phyloP scores from a whole-genome alignment of 2,113 vertebrate genomes.

The Menura novaehollandiae region DNA sequence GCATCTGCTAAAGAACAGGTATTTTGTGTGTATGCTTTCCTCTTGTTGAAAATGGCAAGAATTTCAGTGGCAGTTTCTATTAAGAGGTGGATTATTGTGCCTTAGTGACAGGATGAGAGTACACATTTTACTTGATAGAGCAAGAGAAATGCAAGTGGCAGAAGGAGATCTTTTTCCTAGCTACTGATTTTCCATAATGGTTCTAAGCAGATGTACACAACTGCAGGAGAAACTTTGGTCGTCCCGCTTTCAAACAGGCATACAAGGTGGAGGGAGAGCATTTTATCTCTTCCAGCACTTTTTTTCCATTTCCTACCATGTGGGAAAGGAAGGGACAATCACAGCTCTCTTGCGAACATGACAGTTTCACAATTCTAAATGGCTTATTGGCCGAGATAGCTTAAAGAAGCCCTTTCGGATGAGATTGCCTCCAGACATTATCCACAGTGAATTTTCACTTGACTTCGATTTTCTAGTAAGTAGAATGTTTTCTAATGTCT shows the following conservation, averaged over 20 bases:
- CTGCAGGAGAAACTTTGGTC: not conserved
- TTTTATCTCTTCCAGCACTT: not conserved
- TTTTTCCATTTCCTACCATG: not conserved
- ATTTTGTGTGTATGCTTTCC: not conserved
- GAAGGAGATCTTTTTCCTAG: not conserved
- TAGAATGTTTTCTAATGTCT: not conserved
- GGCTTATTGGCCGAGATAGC: not conserved
- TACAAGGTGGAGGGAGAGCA: not conserved
- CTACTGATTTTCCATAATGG: not conserved
- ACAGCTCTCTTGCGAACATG: not conserved
- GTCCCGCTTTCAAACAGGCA: not conserved
- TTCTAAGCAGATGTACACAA: not conserved
- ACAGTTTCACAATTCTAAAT: slow-evolving; percentile 20
- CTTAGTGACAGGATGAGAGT: not conserved
- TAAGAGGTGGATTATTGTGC: not conserved
- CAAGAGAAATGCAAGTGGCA: not conserved
- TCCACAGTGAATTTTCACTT: not conserved
- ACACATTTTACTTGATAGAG: not conserved
- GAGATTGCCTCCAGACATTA: slow-evolving; percentile 13
- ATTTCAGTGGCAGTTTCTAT: not conserved
- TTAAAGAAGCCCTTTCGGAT: not conserved
- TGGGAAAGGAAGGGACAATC: not conserved
- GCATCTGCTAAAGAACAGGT: not conserved
- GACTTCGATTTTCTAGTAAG: not conserved
- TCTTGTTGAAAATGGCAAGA: not conserved